Evolutionary conservation across 2,113 vertebrate genomes (phyloP).

Genomic region (Labrus mixtus): DNA sequence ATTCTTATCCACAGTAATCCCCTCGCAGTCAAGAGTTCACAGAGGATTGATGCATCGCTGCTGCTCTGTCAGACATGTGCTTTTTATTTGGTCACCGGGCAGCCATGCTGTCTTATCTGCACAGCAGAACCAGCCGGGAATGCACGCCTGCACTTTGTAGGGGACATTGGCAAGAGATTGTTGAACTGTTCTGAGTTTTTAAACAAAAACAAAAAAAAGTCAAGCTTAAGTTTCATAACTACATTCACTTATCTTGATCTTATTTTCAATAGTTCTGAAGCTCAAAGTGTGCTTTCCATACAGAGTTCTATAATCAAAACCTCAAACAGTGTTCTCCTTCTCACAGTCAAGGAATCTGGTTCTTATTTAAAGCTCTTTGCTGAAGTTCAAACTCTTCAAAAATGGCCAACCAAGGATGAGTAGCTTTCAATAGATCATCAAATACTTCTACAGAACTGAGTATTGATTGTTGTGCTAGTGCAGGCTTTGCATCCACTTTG

Average conservation of each 20-base stretch:
- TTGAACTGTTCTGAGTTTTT: constrained; percentile 23
- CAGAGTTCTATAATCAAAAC: background rate
- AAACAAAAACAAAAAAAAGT: constrained; percentile 15
- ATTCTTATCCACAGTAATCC: constrained; percentile 60
- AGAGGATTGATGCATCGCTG: constrained; percentile 71
- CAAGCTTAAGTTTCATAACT: constrained; percentile 2
- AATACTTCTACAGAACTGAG: too few species aligned
- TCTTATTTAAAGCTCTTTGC: background rate
- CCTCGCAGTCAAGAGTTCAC: constrained; percentile 71
- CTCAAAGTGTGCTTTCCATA: background rate
- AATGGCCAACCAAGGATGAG: background rate
- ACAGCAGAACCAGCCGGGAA: constrained; percentile 69
- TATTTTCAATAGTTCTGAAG: background rate
- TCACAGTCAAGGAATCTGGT: background rate
- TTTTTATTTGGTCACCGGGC: constrained; percentile 75
- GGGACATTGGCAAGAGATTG: constrained; percentile 22
- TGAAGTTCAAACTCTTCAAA: background rate
- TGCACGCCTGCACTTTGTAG: constrained; percentile 46
- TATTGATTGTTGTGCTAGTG: background rate
- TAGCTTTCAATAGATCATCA: background rate
- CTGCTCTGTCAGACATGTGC: constrained; percentile 74
- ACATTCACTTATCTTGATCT: background rate
- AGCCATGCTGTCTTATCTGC: constrained; percentile 63
- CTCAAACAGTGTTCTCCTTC: background rate
- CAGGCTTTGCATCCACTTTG: background rate